These are phyloP conservation scores for Desmophyllum pertusum DNA, from an alignment of 92 coral and sea anemone species.

Conservation along the genomic window DNA sequence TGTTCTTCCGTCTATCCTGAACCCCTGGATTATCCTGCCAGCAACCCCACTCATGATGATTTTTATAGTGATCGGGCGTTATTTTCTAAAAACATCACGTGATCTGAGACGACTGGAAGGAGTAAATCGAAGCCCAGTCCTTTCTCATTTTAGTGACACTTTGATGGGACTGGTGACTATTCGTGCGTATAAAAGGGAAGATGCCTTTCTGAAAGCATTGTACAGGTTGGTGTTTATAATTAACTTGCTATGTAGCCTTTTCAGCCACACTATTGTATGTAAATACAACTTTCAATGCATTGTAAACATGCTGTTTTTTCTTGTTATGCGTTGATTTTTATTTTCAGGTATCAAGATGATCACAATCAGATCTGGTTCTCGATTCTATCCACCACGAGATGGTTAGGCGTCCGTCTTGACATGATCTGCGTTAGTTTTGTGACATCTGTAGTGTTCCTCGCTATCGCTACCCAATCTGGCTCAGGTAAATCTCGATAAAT, in stretches of 20 bases:
- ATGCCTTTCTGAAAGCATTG: conserved; percentile 21
- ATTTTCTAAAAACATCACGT: conserved; percentile 42
- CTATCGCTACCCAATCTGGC: conserved; percentile 67
- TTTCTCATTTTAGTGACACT: conserved; percentile 47
- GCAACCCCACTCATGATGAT: conserved; percentile 29
- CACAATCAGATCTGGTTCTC: conserved; percentile 24
- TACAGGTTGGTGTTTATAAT: conserved; percentile 31
- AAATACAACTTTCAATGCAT: background rate
- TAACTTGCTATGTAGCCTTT: background rate
- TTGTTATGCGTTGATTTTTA: background rate
- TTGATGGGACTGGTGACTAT: conserved; percentile 47
- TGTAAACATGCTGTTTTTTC: background rate
- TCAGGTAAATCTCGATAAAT: conserved; percentile 56
- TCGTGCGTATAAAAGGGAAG: conserved; percentile 48
- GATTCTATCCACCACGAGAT: background rate
- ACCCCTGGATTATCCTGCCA: conserved; percentile 57
- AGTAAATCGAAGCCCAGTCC: conserved; percentile 21
- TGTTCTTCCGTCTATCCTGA: conserved; percentile 34
- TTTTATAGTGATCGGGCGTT: conserved; percentile 36
- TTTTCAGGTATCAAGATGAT: conserved; percentile 23
- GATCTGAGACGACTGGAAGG: conserved; percentile 55
- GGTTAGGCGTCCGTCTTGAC: conserved; percentile 62
- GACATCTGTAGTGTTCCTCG: conserved; percentile 66
- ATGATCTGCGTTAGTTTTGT: conserved; percentile 74
- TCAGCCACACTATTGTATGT: background rate